These are phyloP conservation scores for Malthinus seriepunctatus DNA, from an alignment of 2,888 invertebrate species.

Conservation along the genomic window DNA sequence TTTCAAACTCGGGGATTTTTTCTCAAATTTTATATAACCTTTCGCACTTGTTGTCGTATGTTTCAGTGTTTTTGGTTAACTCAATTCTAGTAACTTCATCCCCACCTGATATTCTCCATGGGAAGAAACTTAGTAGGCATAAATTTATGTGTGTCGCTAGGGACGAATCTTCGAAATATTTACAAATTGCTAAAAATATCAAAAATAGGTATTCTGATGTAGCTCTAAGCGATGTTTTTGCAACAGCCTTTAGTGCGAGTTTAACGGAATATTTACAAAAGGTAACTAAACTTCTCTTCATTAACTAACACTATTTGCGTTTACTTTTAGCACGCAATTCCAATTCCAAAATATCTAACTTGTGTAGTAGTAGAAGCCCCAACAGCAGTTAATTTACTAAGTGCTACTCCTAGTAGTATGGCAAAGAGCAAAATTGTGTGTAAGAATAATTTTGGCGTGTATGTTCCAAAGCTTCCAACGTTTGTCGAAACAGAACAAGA, in stretches of 20 bases:
- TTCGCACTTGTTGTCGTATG: no score
- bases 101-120: no score
- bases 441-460: background rate
- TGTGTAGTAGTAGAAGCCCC: background rate
- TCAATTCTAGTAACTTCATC: no score
- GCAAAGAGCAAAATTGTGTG: background rate
- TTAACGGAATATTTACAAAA: background rate
- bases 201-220: background rate
- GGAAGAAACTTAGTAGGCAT: no score
- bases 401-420: background rate
- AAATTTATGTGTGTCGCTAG: no score
- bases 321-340: background rate
- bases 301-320: no score
- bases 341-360: background rate
- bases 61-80: no score
- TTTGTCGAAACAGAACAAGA: background rate
- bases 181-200: background rate
- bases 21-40: no score
- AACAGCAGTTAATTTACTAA: background rate
- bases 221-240: background rate
- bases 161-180: no score
- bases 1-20: no score
- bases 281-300: no score
- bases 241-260: background rate
- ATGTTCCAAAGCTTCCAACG: background rate